Conservation (phyloP, 2,113 vertebrate genomes). For the Syrmaticus mikado region DNA sequence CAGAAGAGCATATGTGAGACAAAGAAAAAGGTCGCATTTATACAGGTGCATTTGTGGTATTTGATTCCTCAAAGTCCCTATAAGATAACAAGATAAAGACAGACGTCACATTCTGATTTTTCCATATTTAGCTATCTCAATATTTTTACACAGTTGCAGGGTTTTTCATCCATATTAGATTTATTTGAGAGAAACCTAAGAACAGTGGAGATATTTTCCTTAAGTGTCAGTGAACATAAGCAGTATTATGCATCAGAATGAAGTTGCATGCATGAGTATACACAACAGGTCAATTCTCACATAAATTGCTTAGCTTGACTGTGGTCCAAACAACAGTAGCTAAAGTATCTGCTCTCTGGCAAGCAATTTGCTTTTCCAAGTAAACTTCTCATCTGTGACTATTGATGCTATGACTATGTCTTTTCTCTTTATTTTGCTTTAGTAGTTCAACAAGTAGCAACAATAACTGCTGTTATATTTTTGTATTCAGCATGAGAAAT, state of each 20-base stretch:
- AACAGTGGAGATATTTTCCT: background rate
- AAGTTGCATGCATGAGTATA: background rate
- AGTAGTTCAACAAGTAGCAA: background rate
- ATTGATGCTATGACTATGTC: background rate
- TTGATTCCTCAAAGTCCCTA: background rate
- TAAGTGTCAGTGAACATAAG: too few relatives aligned
- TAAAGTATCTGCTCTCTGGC: background rate
- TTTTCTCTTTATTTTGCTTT: background rate
- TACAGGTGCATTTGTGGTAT: background rate
- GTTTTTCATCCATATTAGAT: background rate
- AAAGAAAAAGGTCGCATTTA: background rate
- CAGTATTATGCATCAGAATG: background rate
- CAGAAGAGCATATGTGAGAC: background rate
- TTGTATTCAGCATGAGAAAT: background rate
- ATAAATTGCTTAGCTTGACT: background rate
- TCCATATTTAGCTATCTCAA: background rate
- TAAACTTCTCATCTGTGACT: background rate
- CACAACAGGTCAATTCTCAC: background rate
- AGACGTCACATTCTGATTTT: background rate
- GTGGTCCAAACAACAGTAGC: background rate
- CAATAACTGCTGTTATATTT: background rate
- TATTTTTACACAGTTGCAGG: too few relatives aligned
- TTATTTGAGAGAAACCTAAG: background rate
- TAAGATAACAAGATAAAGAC: background rate
- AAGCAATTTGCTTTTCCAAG: background rate